Percentiles rank a stretch among this genome's conserved stretches.
These are phyloP conservation scores for Ectropis crepuscularia DNA, from an alignment of 2,888 invertebrate species.

Conservation along the genomic window DNA sequence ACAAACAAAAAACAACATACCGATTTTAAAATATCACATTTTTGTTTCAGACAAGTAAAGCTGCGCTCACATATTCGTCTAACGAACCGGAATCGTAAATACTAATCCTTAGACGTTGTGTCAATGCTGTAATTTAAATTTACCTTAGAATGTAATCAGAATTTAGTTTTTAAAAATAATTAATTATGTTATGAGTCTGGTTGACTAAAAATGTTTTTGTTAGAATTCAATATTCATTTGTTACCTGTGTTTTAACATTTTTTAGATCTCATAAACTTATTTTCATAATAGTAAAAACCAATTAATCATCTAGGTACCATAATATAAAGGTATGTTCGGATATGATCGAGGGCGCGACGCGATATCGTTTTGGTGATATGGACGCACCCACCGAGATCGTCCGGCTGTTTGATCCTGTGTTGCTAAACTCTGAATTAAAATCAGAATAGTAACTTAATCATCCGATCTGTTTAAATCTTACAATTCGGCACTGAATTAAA, in stretches of 20 bases:
- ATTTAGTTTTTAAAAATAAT: slow-evolving; percentile 38
- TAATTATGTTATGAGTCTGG: slow-evolving; percentile 44
- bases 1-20: too few relatives aligned
- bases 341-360: neutral
- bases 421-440: neutral
- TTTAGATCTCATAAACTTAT: slow-evolving; percentile 36
- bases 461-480: neutral
- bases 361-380: too few relatives aligned
- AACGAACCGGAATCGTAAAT: slow-evolving; percentile 64
- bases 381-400: too few relatives aligned
- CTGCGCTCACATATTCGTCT: slow-evolving; percentile 60
- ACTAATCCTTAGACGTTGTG: slow-evolving; percentile 42
- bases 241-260: slow-evolving; percentile 51
- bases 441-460: neutral
- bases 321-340: neutral
- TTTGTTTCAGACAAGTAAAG: slow-evolving; percentile 74
- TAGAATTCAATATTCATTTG: slow-evolving; percentile 44
- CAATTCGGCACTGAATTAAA: too few relatives aligned
- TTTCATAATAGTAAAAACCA: slow-evolving; percentile 37
- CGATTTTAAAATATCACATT: slow-evolving; percentile 17
- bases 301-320: slow-evolving; percentile 3
- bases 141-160: slow-evolving; percentile 36
- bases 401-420: too few relatives aligned
- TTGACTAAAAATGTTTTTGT: slow-evolving; percentile 46
- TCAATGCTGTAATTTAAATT: slow-evolving; percentile 37